A percentile compares a stretch with the other conserved stretches of the same genome.
These are phyloP conservation scores for Hypercompe scribonia DNA, from an alignment of 2,888 invertebrate species.

Conservation along the genomic window DNA sequence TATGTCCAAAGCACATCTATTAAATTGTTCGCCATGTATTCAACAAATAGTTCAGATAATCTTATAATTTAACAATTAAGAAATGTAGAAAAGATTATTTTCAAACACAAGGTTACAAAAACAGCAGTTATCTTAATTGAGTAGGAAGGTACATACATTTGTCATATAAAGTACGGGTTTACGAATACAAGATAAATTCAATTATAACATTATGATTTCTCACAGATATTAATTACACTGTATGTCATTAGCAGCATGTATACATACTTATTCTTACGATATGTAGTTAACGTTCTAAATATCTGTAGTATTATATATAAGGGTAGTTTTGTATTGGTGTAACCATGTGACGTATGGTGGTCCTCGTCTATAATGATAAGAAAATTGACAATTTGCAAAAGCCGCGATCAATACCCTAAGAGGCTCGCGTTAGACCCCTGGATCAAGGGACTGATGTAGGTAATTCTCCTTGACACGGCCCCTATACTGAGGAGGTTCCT, in stretches of 20 bases:
- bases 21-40: too few species aligned
- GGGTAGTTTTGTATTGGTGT: not conserved
- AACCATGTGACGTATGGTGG: not conserved
- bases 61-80: not conserved
- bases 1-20: too few species aligned
- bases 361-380: too few species aligned
- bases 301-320: not conserved
- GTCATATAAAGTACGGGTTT: conserved; percentile 1
- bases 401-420: too few species aligned
- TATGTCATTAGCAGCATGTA: not conserved
- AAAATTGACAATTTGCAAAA: too few species aligned
- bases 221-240: not conserved
- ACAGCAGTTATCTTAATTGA: not conserved
- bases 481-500: too few species aligned
- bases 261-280: not conserved
- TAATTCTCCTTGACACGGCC: too few species aligned
- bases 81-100: not conserved
- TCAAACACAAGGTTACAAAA: not conserved
- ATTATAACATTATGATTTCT: not conserved
- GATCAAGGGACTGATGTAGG: too few species aligned
- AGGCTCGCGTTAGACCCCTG: too few species aligned
- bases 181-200: not conserved
- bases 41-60: not conserved
- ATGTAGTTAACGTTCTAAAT: not conserved
- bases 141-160: not conserved